Evolutionary conservation across 2,888 invertebrate genomes (phyloP).

Genomic region (Platycheirus albimanus): DNA sequence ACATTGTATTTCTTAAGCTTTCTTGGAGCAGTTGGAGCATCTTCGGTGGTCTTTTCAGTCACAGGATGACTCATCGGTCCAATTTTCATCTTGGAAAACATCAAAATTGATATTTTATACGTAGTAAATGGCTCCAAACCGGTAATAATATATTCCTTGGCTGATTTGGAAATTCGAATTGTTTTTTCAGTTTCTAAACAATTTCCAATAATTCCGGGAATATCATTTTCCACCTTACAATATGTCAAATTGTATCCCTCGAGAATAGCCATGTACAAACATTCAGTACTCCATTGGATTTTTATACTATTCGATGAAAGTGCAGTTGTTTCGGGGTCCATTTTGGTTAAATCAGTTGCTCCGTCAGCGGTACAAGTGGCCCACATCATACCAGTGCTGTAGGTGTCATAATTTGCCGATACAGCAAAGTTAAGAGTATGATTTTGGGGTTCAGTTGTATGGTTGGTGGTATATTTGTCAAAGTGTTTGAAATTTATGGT

Average conservation of each 20-base stretch:
- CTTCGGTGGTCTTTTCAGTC: constrained; percentile 88
- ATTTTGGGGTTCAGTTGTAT: constrained; percentile 83
- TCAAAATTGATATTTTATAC: constrained; percentile 88
- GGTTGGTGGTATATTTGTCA: constrained; percentile 77
- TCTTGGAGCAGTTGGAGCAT: constrained; percentile 85
- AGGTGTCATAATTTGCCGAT: constrained; percentile 87
- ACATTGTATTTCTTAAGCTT: constrained; percentile 83
- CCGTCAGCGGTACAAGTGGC: constrained; percentile 85
- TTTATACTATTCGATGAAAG: constrained; percentile 83
- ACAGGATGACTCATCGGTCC: constrained; percentile 85
- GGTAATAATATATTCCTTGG: constrained; percentile 84
- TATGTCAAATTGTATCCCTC: constrained; percentile 90
- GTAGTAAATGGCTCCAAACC: constrained; percentile 89
- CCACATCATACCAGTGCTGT: constrained; percentile 94
- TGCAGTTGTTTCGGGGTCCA: constrained; percentile 78
- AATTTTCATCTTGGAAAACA: constrained; percentile 84
- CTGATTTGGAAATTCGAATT: constrained; percentile 75
- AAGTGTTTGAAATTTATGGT: constrained; percentile 86
- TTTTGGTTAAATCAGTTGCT: constrained; percentile 79
- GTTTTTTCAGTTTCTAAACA: constrained; percentile 71
- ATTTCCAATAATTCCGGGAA: constrained; percentile 15
- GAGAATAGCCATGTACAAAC: constrained; percentile 88
- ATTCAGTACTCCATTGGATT: constrained; percentile 90
- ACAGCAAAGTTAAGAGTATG: constrained; percentile 89
- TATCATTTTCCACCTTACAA: constrained; percentile 85